Evolutionary conservation across 2,113 vertebrate genomes (phyloP), one percentile per base, ranked within the genome.

Genomic region (Scomber scombrus): DNA sequence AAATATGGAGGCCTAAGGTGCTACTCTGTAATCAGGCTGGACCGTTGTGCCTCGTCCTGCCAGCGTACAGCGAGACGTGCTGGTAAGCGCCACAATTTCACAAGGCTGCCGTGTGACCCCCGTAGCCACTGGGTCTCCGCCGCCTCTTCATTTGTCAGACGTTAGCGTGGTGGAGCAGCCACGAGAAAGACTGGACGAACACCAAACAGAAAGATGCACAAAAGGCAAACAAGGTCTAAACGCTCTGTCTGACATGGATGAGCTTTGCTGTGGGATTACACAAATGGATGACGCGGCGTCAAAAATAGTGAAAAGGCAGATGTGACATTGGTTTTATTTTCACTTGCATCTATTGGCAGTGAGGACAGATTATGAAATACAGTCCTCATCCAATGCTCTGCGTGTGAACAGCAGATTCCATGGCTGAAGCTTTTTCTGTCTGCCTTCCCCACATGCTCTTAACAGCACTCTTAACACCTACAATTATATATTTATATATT

Each of bases 1-100:
- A 89, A 88, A 86, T 79, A 75, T 50, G 66, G 74, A 11, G 72
- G 81, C 77, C 77, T 56, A 75, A 90, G 86, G 89, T 91, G 89
- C 85, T 84, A 90, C 87, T 90, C 79, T 87, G 58, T 79, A 88
- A 85, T 87, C 84, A 86, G 71, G 61, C 81, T 74, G 82, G 85
- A 85, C 88, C 75, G 82, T 80, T 86, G 79, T 69, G 55, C 64
- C 51, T 71, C 82, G 21, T 76, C 40, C 68, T 86, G 85, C 74
- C 66, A 52, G 73, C 19, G 40, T 75, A 68, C 75, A 31, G 69
- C 6, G 52, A 85, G 78, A 64, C 62, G 65, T 75, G 81, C 81
- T 80, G 84, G 80, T 81, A 82, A 85, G 57, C 14, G 43, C 71
- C 72, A 78, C 64, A 75, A 56, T 80, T 84, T 88, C 86, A 88